Base-by-base conservation (phyloP, 2,888 invertebrate species). In the Lepidochitona cinerea region DNA sequence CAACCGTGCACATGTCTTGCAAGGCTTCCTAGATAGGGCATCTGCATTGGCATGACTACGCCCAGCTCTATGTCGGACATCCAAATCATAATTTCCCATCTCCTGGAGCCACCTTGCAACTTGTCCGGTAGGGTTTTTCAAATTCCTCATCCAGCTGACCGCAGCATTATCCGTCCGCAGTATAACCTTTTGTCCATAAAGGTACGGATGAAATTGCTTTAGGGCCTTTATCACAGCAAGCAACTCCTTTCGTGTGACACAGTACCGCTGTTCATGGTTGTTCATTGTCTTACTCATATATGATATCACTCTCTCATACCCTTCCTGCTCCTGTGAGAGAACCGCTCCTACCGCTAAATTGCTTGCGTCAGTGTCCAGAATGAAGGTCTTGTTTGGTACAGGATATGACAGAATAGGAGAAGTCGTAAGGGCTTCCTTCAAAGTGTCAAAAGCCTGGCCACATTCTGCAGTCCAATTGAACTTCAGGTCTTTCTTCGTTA, bases 131-230 rank as follows among this genome's bases (percentile, higher is more conserved):
- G 78, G 72, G 32, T 74, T 65, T 36, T 75, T 73, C 37, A 75
- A 68, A 37, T 54, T 69, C n/a, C 64, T 64, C 12, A 81, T 69
- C 78, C 77, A 77, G 1, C 49, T 35, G 14, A 80, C 64, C n/a
- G 80, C 71, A 26, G 72, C 75, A 73, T 81, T 75, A 68, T 80
- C 79, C 9, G 73, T 76, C 6, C 73, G 14, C n/a, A 77, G 29
- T 29, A 53, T 36, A 41, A 75, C 68, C 1, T 68, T 23, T 29
- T 18, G 14, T 6, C 75, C 79, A 64, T 75, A 79, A 7, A 80
- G 37, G 68, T 77, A 77, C 23, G 37, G 71, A n/a, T 75, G 75
- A 67, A 79, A 79, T 32, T 79, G 70, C 65, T 70, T 69, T 4
- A 72, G 59, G n/a, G 67, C 52, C 36, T 53, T n/a, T 9, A 79